These are phyloP conservation scores for Allophyes oxyacanthae DNA, from an alignment of 2,888 invertebrate species.

Conservation along the genomic window DNA sequence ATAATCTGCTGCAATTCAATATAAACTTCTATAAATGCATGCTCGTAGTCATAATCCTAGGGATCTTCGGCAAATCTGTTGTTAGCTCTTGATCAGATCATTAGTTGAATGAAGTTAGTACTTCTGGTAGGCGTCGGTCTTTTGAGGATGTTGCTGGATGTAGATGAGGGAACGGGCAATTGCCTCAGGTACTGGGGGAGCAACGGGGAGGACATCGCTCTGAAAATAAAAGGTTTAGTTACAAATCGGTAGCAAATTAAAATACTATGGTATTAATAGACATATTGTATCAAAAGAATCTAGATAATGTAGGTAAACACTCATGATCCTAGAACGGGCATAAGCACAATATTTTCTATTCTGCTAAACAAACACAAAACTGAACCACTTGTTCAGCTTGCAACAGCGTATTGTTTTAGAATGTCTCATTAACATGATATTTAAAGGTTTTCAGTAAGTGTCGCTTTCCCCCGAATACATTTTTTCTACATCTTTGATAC, in stretches of 20 bases:
- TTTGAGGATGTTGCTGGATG: constrained; percentile 60
- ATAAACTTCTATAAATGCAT: constrained; percentile 13
- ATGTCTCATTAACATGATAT: no score
- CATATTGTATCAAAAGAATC: no score
- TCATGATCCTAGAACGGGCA: no score
- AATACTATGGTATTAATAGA: neutral
- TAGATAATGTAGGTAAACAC: no score
- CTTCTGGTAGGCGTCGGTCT: constrained; percentile 14
- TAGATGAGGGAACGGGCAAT: constrained; percentile 72
- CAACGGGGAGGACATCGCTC: constrained; percentile 68
- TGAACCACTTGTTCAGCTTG: no score
- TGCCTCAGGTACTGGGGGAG: constrained; percentile 68
- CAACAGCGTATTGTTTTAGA: no score
- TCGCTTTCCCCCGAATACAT: no score
- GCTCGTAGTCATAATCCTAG: constrained; percentile 4
- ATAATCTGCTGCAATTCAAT: constrained; percentile 17
- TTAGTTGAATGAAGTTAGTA: constrained; percentile 24
- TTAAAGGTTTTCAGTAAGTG: no score
- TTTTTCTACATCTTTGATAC: neutral
- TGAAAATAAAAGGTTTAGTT: constrained; percentile 49
- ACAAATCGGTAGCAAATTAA: neutral
- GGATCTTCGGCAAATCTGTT: constrained; percentile 15
- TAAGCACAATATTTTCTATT: no score
- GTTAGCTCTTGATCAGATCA: constrained; percentile 15
- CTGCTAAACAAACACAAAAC: no score